phyloP scores from a whole-genome alignment of 2,888 invertebrate species.

The Ennomos erosarius region DNA sequence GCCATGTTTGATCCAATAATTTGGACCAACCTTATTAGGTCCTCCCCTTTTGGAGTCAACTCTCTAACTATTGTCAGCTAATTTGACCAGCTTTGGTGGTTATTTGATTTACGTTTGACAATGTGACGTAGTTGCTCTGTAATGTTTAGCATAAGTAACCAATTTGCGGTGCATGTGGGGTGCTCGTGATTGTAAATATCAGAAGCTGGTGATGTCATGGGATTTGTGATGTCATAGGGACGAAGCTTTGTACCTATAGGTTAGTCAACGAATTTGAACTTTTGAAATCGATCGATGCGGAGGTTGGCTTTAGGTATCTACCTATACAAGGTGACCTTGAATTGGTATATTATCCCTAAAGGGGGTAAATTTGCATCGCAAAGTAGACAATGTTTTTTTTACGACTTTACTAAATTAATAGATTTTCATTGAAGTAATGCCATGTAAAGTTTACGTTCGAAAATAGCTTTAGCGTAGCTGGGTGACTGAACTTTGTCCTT shows the following conservation, averaged over 20 bases:
- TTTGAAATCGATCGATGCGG: neutral
- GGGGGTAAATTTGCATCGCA: too few species aligned
- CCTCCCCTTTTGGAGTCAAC: slow-evolving; percentile 63
- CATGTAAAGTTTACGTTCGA: too few species aligned
- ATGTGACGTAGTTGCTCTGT: slow-evolving; percentile 36
- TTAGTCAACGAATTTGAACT: slow-evolving; percentile 2
- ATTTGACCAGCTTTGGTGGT: slow-evolving; percentile 48
- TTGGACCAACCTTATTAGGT: slow-evolving; percentile 64
- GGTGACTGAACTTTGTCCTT: too few species aligned
- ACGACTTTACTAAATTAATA: too few species aligned
- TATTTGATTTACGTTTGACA: slow-evolving; percentile 49
- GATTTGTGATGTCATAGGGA: slow-evolving; percentile 17
- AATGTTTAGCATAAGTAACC: slow-evolving; percentile 13
- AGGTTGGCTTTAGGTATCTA: too few species aligned
- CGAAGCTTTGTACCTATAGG: neutral
- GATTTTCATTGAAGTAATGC: too few species aligned
- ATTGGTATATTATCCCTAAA: too few species aligned
- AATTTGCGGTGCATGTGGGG: slow-evolving; percentile 18
- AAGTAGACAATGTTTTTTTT: too few species aligned
- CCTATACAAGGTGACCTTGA: too few species aligned
- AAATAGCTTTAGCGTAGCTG: too few species aligned
- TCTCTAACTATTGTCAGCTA: slow-evolving; percentile 70
- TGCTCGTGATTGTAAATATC: slow-evolving; percentile 2
- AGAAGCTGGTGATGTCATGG: slow-evolving; percentile 22
- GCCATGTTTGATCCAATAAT: slow-evolving; percentile 63